Evolutionary conservation across 2,113 vertebrate species (phyloP).

Genomic region (Melanostigma gelatinosum): DNA sequence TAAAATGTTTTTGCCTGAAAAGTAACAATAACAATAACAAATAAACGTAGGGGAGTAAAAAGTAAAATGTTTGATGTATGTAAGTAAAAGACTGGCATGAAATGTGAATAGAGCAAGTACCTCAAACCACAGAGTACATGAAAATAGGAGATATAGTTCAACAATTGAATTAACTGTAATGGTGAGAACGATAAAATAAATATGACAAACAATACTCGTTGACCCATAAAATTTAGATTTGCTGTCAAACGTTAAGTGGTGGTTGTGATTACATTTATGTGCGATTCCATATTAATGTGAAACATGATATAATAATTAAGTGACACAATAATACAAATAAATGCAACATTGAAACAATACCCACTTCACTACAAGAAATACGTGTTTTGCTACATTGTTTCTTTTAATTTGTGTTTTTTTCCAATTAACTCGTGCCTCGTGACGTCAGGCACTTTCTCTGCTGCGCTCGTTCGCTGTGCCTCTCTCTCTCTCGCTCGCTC

Average conservation of each 20-base stretch:
- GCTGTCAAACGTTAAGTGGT: background rate
- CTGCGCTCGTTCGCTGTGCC: conserved; percentile 33
- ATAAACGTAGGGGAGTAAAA: background rate
- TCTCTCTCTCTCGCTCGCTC: conserved; percentile 19
- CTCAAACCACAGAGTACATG: background rate
- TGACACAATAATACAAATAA: background rate
- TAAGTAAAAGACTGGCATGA: background rate
- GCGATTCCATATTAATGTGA: background rate
- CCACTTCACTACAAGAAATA: background rate
- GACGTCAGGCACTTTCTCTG: conserved; percentile 65
- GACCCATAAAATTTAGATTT: background rate
- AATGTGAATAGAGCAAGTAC: background rate
- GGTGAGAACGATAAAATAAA: background rate
- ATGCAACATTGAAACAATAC: background rate
- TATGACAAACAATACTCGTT: background rate
- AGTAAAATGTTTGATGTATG: background rate
- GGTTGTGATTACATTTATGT: background rate
- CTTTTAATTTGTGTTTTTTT: background rate
- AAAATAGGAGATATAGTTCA: background rate
- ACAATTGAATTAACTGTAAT: background rate
- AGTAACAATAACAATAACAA: background rate
- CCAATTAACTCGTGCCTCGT: conserved; percentile 41
- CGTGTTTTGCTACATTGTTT: background rate
- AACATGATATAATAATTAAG: background rate
- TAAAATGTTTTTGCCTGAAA: background rate